Base-by-base conservation (phyloP, 2,113 vertebrate genomes). In the Capricornis sumatraensis region DNA sequence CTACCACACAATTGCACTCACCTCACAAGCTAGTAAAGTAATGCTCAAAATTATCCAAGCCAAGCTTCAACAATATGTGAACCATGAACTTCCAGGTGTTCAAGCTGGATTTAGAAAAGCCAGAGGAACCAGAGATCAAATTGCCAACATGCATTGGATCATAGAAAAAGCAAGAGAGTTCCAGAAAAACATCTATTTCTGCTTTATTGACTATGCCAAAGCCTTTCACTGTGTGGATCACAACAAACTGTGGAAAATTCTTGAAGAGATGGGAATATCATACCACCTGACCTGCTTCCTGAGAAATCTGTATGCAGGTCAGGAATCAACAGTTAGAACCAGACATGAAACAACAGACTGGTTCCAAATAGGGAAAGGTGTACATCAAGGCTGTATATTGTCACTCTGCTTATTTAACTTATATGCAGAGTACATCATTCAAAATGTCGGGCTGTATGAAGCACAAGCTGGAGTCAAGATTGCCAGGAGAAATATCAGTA, bases 401-500 rank as follows among this genome's bases (percentile, higher is more conserved):
- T 36, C 19, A 71, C 19, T 2, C 19, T 71, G 67, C 19, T 71
- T 71, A 71, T 71, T 71, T 71, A 36, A 71, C 67, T 71, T 71
- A 11, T 71, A 36, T 36, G n/a, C 67, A 71, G 67, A 36, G 67
- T 71, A 71, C 9, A 71, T 23, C n/a, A 36, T 71, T 21, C 0
- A 0, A 40, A 71, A 71, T 23, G 17, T 11, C 1, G 0, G n/a
- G 64, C n/a, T 36, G 19, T 36, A 12, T 21, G 4, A 71, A 71
- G 19, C n/a, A 71, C 19, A 71, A 3, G 19, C 19, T 71, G n/a
- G 19, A 12, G 19, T 71, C 9, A 71, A 36, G 67, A 71, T 36
- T 71, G 4, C n/a, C 19, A 12, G n/a, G 67, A 71, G 19, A 36
- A 71, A 40, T 71, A 40, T 12, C n/a, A 40, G 1, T 23, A 71